A percentile compares a stretch with the other conserved stretches of the same genome.
These are phyloP conservation scores for Pantherophis vulpinus DNA, from an alignment of 2,797 vertebrate species.

Conservation along the genomic window DNA sequence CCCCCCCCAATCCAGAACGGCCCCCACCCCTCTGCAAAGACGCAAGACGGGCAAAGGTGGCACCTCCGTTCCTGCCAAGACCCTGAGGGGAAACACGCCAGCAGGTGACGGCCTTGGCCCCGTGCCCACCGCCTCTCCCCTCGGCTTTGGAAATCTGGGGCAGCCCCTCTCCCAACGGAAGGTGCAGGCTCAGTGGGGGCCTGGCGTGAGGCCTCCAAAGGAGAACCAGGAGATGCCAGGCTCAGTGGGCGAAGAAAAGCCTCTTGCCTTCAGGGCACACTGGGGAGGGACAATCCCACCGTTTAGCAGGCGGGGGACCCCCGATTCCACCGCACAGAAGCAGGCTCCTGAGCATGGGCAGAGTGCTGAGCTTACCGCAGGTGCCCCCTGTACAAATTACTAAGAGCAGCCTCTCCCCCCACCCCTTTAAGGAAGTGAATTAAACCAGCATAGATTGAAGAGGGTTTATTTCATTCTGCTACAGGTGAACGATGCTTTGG, in stretches of 20 bases:
- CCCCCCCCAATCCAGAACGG: neutral
- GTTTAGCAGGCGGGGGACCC: neutral
- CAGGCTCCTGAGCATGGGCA: neutral
- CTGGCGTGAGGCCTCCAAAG: neutral
- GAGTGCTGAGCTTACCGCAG: neutral
- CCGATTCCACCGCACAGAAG: neutral
- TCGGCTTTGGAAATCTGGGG: neutral
- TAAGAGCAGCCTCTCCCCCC: neutral
- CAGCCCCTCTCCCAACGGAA: neutral
- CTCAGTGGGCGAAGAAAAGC: neutral
- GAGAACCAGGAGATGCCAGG: neutral
- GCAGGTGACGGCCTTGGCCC: neutral
- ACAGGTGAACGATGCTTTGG: neutral
- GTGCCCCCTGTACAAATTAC: neutral
- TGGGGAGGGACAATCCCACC: neutral
- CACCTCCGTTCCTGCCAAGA: neutral
- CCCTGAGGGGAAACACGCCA: neutral
- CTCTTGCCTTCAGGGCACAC: fast-evolving
- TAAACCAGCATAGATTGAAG: neutral
- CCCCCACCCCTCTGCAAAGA: neutral
- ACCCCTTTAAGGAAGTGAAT: neutral
- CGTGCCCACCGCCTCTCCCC: fast-evolving
- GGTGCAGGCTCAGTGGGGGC: neutral
- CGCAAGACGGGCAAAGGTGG: neutral
- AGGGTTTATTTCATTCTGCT: neutral